phyloP scores from a whole-genome alignment of 2,113 vertebrate species.

The Odontesthes bonariensis region DNA sequence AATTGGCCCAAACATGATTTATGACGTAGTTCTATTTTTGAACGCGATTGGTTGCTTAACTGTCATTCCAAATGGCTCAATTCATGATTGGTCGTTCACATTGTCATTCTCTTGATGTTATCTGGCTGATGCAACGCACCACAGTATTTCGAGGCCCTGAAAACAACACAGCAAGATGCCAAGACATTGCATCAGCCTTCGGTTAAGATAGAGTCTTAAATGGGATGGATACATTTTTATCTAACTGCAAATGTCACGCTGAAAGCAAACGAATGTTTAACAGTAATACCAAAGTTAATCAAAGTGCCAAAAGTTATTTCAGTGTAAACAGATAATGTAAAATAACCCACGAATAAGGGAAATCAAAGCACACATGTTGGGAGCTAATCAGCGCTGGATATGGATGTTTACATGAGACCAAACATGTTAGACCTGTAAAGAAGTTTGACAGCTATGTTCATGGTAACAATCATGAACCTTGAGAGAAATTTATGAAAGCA shows the following conservation, averaged over 20 bases:
- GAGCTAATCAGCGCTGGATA: background rate
- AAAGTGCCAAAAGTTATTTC: background rate
- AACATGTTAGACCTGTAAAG: background rate
- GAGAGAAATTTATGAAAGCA: background rate
- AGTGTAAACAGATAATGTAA: background rate
- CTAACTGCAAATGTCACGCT: background rate
- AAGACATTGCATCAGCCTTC: constrained; percentile 76
- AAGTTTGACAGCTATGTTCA: background rate
- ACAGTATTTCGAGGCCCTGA: constrained; percentile 62
- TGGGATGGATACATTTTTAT: background rate
- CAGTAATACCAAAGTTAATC: background rate
- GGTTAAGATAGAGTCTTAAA: too few species aligned
- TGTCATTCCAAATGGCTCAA: constrained; percentile 6
- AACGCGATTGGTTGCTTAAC: constrained; percentile 11
- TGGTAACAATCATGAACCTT: background rate
- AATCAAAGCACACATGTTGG: background rate
- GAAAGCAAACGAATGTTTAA: background rate
- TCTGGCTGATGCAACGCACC: constrained; percentile 81
- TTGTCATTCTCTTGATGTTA: constrained; percentile 28
- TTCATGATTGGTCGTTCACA: constrained; percentile 45
- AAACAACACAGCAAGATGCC: constrained; percentile 15
- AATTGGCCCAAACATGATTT: constrained; percentile 43
- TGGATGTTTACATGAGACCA: constrained; percentile 19
- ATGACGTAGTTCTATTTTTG: accelerated
- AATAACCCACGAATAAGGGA: background rate